Evolutionary conservation across 2,113 vertebrate species (phyloP).

Genomic region (Orthonyx spaldingii): DNA sequence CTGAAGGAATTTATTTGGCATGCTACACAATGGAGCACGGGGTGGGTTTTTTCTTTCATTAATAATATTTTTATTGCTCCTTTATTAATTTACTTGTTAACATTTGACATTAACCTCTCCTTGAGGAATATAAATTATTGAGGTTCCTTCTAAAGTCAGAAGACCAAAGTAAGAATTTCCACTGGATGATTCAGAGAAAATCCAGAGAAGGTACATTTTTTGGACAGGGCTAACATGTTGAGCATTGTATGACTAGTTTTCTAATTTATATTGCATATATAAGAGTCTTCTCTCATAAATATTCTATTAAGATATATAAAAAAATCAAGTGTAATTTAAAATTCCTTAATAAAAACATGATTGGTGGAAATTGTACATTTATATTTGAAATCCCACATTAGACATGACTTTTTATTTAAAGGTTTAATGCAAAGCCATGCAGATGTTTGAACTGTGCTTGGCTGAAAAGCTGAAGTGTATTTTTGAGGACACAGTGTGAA

Average conservation of each 20-base stretch:
- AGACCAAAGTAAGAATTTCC: not conserved
- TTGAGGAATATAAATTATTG: not conserved
- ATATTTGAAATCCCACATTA: not conserved
- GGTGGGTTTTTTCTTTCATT: not conserved
- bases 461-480: not conserved
- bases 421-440: not conserved
- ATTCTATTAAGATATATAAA: not conserved
- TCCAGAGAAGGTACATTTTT: not conserved
- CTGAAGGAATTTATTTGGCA: not conserved
- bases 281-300: not conserved
- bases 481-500: not conserved
- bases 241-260: not conserved
- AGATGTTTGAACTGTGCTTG: not conserved
- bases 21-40: not conserved
- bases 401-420: not conserved
- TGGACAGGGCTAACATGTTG: not conserved
- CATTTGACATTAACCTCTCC: not conserved
- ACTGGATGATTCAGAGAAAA: not conserved
- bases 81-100: not conserved
- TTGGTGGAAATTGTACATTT: not conserved
- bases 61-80: not conserved
- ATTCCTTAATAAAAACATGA: not conserved
- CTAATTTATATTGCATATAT: not conserved
- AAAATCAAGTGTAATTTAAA: not conserved
- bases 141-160: not conserved